These are phyloP conservation scores for Neofelis nebulosa DNA, from an alignment of 2,113 vertebrate species.

Conservation along the genomic window DNA sequence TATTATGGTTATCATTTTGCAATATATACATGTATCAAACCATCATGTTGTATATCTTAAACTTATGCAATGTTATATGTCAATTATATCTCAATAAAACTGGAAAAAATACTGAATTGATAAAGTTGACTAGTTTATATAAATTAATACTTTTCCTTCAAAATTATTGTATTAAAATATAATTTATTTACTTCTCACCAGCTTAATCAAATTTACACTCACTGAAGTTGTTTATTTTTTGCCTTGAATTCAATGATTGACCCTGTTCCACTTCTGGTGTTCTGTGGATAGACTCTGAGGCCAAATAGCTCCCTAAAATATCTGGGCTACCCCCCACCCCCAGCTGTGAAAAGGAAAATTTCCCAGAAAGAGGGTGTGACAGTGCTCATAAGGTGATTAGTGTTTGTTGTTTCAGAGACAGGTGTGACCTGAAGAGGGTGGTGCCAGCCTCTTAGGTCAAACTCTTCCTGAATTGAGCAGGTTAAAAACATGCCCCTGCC, in stretches of 20 bases:
- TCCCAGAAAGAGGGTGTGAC: constrained; percentile 50
- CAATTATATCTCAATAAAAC: neutral
- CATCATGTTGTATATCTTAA: neutral
- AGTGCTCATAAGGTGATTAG: neutral
- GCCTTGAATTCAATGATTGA: neutral
- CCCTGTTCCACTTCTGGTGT: neutral
- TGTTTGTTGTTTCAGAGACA: constrained; percentile 53
- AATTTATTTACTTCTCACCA: neutral
- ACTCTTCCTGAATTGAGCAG: neutral
- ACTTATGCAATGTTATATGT: neutral
- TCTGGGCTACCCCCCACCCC: neutral
- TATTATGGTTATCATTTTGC: neutral
- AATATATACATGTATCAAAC: neutral
- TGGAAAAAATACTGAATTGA: neutral
- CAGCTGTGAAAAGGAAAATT: neutral
- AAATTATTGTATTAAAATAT: neutral
- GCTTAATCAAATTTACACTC: neutral
- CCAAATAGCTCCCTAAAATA: neutral
- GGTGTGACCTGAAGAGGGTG: constrained; percentile 11
- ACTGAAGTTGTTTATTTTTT: neutral
- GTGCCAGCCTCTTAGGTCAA: neutral
- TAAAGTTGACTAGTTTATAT: neutral
- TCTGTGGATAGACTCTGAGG: neutral
- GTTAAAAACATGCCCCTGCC: neutral
- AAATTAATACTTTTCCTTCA: neutral